Evolutionary conservation across 1,140 invertebrate species (phyloP).

Genomic region (Drosophila dunni): DNA sequence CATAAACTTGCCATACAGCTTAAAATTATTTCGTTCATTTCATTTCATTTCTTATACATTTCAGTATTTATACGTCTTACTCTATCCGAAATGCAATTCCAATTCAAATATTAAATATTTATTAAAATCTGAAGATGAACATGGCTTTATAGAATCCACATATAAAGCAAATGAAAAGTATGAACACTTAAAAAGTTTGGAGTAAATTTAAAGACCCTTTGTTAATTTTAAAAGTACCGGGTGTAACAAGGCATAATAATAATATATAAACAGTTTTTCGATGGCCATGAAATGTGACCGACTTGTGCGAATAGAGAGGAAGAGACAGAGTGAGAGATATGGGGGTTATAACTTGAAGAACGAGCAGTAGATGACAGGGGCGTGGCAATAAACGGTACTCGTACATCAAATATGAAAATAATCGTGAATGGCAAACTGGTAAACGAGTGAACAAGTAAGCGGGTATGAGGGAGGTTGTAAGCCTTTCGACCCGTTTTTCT

Average conservation of each 20-base stretch:
- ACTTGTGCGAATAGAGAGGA: slow-evolving; percentile 27
- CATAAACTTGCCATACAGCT: too few species aligned
- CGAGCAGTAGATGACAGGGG: slow-evolving; percentile 20
- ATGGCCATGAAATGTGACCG: slow-evolving; percentile 67
- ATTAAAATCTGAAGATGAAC: too few species aligned
- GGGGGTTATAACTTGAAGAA: slow-evolving; percentile 2
- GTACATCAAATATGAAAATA: slow-evolving; percentile 17
- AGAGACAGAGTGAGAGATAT: background rate
- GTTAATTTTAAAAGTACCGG: too few species aligned
- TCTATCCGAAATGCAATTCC: too few species aligned
- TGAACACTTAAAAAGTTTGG: too few species aligned
- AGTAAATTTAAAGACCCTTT: too few species aligned
- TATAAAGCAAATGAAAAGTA: too few species aligned
- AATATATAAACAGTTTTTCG: slow-evolving; percentile 46
- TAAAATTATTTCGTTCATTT: too few species aligned
- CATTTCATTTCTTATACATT: too few species aligned
- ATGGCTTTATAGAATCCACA: too few species aligned
- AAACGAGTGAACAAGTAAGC: background rate
- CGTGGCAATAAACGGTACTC: slow-evolving; percentile 40
- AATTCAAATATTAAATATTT: too few species aligned
- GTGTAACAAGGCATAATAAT: slow-evolving; percentile 12
- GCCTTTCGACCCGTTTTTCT: slow-evolving; percentile 44
- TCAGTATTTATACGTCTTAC: too few species aligned
- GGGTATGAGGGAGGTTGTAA: slow-evolving; percentile 5
- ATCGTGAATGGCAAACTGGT: slow-evolving; percentile 28